Percentiles rank a stretch among this genome's conserved stretches.
These are phyloP conservation scores for Otocyon megalotis DNA, from an alignment of 2,113 vertebrate genomes.

Conservation along the genomic window DNA sequence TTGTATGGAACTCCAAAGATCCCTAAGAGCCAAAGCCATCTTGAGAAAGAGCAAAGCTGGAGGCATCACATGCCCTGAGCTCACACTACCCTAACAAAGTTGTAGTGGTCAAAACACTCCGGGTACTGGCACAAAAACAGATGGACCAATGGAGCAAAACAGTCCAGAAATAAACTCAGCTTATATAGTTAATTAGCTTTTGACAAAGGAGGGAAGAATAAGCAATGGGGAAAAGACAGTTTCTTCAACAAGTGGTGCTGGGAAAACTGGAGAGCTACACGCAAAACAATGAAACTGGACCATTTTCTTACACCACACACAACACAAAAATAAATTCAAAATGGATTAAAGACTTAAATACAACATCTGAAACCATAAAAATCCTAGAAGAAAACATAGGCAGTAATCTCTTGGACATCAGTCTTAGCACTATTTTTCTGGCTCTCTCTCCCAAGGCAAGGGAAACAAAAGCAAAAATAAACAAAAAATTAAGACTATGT, in stretches of 20 bases:
- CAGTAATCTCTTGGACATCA: background rate
- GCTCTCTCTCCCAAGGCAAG: background rate
- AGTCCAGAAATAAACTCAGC: background rate
- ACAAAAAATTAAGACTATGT: background rate
- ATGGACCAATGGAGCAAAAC: background rate
- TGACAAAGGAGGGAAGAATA: background rate
- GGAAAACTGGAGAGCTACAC: background rate
- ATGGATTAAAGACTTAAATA: background rate
- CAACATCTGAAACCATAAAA: background rate
- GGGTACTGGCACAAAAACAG: background rate
- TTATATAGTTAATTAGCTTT: too few relatives aligned
- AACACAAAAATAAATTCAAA: background rate
- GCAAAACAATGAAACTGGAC: background rate
- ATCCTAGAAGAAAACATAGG: background rate
- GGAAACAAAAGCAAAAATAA: background rate
- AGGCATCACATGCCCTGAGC: background rate
- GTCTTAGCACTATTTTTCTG: background rate
- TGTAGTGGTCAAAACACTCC: background rate
- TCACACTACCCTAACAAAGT: background rate
- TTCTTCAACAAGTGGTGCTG: background rate
- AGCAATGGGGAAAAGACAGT: background rate
- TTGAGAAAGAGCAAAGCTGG: background rate
- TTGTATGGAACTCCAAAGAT: background rate
- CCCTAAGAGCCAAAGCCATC: background rate
- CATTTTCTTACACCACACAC: background rate